A percentile compares a stretch with the other conserved stretches of the same genome.
These are phyloP conservation scores for Halisarca cf. caerulea DNA, from an alignment of 37 sponge, comb jelly and placozoan species.

Conservation along the genomic window DNA sequence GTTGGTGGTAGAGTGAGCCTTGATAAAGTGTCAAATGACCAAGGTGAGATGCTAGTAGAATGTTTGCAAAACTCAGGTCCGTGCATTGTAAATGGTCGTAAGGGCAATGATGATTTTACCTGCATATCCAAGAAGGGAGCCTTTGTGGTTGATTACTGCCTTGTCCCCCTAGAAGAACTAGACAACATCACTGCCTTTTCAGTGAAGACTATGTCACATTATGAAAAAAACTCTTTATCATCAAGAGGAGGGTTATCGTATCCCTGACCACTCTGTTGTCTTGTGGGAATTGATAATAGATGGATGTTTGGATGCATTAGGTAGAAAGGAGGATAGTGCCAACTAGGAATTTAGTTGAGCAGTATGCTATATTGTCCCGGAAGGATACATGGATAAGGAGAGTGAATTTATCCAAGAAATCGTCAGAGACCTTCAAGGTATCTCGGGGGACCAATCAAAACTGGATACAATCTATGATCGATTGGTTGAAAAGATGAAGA, in stretches of 20 bases:
- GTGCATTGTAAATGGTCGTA: not conserved
- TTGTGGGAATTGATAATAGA: not conserved
- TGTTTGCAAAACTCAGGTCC: not conserved
- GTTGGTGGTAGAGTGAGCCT: not conserved
- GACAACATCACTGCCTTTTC: not conserved
- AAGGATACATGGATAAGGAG: conserved; percentile 8
- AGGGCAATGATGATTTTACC: not conserved
- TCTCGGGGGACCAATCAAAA: not conserved
- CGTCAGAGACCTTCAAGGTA: not conserved
- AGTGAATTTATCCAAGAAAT: not conserved
- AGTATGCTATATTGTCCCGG: not conserved
- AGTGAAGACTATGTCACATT: conserved; percentile 2
- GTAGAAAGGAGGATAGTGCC: not conserved
- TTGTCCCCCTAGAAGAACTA: not conserved
- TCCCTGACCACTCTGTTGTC: conserved; percentile 7
- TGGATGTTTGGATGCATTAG: not conserved
- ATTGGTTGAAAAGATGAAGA: not conserved
- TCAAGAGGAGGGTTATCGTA: conserved; percentile 6
- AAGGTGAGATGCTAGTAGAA: not conserved
- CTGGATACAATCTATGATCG: not conserved
- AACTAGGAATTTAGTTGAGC: not conserved
- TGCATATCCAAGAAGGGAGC: not conserved
- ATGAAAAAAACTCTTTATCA: not conserved
- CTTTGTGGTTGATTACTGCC: not conserved
- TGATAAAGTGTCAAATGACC: not conserved